phyloP scores from a whole-genome alignment of 2,797 vertebrate genomes.

The Rhabdomys pumilio region DNA sequence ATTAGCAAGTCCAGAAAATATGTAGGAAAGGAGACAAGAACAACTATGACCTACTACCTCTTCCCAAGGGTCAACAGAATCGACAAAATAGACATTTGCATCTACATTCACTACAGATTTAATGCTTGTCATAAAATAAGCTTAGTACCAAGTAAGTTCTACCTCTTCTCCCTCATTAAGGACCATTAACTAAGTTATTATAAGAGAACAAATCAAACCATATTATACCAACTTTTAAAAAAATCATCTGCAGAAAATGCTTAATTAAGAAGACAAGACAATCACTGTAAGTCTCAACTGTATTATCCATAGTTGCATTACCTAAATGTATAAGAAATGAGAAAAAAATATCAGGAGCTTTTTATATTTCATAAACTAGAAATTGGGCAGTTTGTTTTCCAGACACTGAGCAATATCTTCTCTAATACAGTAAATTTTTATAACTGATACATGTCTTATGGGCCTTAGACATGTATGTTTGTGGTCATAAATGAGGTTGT shows the following conservation, averaged over 20 bases:
- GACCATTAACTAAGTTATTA: constrained; percentile 30
- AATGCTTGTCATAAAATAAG: constrained; percentile 19
- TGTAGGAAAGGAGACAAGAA: not conserved
- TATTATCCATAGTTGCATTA: not conserved
- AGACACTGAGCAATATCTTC: constrained; percentile 60
- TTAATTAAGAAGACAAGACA: constrained; percentile 63
- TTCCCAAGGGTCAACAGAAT: not conserved
- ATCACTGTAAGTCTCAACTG: not conserved
- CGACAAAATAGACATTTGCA: not conserved
- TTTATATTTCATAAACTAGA: constrained; percentile 78
- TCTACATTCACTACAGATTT: not conserved
- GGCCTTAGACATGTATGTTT: not conserved
- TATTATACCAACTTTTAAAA: not conserved
- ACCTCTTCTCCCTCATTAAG: not conserved
- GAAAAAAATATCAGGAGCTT: constrained; percentile 74
- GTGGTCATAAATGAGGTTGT: constrained; percentile 53
- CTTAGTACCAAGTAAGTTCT: constrained; percentile 16
- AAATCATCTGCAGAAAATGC: constrained; percentile 31
- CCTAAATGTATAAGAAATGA: constrained; percentile 56
- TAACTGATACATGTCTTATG: constrained; percentile 57
- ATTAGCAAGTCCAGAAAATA: not conserved
- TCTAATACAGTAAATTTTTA: constrained; percentile 75
- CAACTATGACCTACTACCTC: not conserved
- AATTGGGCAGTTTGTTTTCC: constrained; percentile 72
- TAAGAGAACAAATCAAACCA: constrained; percentile 26